phyloP scores from a whole-genome alignment of 2,888 invertebrate species.

The Galeopsomyia nigrocyanea region DNA sequence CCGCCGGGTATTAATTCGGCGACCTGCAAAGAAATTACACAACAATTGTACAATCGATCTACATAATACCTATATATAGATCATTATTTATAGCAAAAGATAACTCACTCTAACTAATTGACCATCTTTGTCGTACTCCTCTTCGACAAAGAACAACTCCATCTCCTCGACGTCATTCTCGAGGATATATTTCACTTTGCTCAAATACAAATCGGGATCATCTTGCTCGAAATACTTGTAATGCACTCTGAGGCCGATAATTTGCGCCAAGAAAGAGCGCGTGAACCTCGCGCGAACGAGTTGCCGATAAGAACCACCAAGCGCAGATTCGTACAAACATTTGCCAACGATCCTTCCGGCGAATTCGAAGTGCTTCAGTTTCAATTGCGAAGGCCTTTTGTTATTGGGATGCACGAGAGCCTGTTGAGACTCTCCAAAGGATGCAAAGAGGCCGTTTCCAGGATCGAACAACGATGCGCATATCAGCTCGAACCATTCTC shows the following conservation, averaged over 20 bases:
- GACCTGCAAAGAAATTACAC: constrained; percentile 65
- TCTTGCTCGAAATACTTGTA: constrained; percentile 98
- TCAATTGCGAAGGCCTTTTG: constrained; percentile 80
- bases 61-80: too few species aligned
- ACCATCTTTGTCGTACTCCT: constrained; percentile 85
- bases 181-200: constrained; percentile 93
- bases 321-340: constrained; percentile 92
- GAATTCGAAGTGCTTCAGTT: constrained; percentile 91
- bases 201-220: constrained; percentile 92
- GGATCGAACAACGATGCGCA: constrained; percentile 91
- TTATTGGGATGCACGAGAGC: constrained; percentile 93
- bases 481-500: constrained; percentile 95
- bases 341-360: constrained; percentile 95
- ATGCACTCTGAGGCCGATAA: constrained; percentile 92
- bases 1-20: constrained; percentile 90
- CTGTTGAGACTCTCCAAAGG: constrained; percentile 88
- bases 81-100: not conserved
- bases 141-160: constrained; percentile 90
- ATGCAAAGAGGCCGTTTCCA: constrained; percentile 84
- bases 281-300: constrained; percentile 92
- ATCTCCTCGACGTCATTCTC: constrained; percentile 90
- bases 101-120: constrained; percentile 77
- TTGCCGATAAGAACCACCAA: constrained; percentile 90
- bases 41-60: too few species aligned
- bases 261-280: constrained; percentile 92